Evolutionary conservation across 1,140 invertebrate species (phyloP), one percentile per base, ranked within the genome.

Genomic region (Drosophila prosaltans): DNA sequence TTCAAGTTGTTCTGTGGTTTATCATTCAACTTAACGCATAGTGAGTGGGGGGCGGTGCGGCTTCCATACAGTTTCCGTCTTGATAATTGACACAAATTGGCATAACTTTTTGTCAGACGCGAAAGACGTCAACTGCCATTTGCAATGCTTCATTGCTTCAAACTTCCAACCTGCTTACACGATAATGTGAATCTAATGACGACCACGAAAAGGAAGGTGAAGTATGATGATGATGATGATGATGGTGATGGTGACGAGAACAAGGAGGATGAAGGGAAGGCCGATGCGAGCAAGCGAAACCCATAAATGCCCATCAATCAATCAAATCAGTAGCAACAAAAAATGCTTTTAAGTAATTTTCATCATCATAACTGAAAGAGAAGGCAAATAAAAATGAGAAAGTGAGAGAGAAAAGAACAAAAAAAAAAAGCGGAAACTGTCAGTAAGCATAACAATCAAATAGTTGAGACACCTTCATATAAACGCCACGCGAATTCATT

Each of bases 321-420:
- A 86, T 86, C 83, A 86, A 86, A 88, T 88, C 82, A 88, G 80
- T 76, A 83, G 79, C 61, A 67, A 63, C 69, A 62, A 74, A 65
- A 86, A 88, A 86, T 86, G 83, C 83, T 86, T 86, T 86, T 88
- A 86, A 86, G 83, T 88, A 88, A 86, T 86, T 86, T 86, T 86
- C 83, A 88, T 88, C 80, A 77, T 74, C 68, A 76, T 80, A 64
- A 69, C 62, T 61, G 69, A 59, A 59, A 59, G 30, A 59, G 30
- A 39, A 26, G 21, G 32, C 32, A 36, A 36, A 36, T 36, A 24
- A 45, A n/a, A 48, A 24, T 51, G 45, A 26, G 45, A 26, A 21
- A 32, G n/a, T 58, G 10, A 10, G 26, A 9, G 21, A 21, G 16
- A 3, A 24, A 5, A 48, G 2, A 24, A 21, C 21, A 1, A 48